Conservation (phyloP, 2,797 vertebrate genomes). For the Huso huso region DNA sequence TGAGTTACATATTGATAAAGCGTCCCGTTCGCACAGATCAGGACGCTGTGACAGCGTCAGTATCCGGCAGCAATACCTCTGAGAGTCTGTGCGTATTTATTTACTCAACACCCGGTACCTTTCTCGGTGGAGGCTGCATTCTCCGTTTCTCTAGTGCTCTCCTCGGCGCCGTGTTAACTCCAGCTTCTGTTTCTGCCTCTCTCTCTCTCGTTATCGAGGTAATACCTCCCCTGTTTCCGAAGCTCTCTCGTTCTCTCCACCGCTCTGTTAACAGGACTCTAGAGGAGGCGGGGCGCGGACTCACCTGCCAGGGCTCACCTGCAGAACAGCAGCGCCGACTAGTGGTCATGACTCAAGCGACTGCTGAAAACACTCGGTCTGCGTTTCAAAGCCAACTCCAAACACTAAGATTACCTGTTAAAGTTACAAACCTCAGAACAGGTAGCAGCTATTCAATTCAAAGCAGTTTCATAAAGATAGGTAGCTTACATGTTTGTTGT, state of each 20-base stretch:
- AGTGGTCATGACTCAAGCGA: neutral
- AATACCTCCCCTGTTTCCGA: conserved; percentile 6
- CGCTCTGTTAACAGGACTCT: neutral
- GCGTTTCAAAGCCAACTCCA: no score
- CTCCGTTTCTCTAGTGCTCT: neutral
- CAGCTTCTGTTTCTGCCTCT: neutral
- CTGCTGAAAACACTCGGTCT: no score
- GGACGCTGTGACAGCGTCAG: neutral
- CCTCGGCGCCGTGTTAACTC: neutral
- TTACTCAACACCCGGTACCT: conserved; percentile 5
- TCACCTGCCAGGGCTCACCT: neutral
- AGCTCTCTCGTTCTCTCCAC: neutral
- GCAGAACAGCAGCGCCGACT: neutral
- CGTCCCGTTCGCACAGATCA: neutral
- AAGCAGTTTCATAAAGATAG: no score
- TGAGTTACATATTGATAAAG: neutral
- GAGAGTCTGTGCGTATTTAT: neutral
- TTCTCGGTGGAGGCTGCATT: conserved; percentile 21
- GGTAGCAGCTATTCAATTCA: no score
- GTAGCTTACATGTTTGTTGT: no score
- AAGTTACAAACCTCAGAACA: no score
- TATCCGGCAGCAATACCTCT: no score
- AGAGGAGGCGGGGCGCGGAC: neutral
- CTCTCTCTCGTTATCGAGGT: neutral
- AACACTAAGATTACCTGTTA: no score